A percentile compares a stretch with the other conserved stretches of the same genome.
Evolutionary conservation across 1,140 invertebrate genomes (phyloP).

Genomic region (Meloidogyne exigua): DNA sequence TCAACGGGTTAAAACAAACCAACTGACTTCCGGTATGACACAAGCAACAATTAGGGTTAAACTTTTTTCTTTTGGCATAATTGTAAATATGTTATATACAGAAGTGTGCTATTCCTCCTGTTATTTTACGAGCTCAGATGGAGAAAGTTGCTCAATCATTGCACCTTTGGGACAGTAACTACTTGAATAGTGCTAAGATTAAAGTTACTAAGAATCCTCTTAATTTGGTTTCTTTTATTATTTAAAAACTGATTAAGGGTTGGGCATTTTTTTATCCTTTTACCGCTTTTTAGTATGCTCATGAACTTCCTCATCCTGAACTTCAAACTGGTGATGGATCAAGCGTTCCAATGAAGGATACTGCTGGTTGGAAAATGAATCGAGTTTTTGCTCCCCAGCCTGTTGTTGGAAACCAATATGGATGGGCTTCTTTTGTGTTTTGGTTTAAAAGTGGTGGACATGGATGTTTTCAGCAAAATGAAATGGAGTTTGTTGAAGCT

Average conservation of each 20-base stretch:
- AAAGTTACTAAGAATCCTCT: neutral
- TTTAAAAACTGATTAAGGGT: too few relatives aligned
- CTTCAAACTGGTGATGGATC: constrained; percentile 12
- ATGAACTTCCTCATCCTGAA: constrained; percentile 15
- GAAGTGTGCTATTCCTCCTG: constrained; percentile 25
- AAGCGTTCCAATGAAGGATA: neutral
- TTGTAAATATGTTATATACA: neutral
- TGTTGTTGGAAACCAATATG: neutral
- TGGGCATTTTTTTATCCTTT: neutral
- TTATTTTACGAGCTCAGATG: constrained; percentile 10
- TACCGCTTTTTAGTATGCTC: neutral
- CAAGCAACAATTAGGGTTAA: constrained; percentile 15
- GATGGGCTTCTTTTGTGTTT: constrained; percentile 11
- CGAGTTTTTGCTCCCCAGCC: constrained; percentile 3
- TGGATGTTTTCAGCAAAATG: neutral
- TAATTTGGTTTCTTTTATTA: neutral
- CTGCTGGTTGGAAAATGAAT: constrained; percentile 18
- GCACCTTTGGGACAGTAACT: constrained; percentile 21
- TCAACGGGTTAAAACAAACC: constrained; percentile 20
- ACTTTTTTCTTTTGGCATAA: neutral
- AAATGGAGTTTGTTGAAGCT: neutral
- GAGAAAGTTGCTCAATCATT: constrained; percentile 7
- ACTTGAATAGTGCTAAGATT: constrained; percentile 4
- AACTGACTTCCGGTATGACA: constrained; percentile 12
- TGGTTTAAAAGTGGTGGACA: neutral